Conservation (phyloP, 2,113 vertebrate genomes). For the Empidonax alnorum region DNA sequence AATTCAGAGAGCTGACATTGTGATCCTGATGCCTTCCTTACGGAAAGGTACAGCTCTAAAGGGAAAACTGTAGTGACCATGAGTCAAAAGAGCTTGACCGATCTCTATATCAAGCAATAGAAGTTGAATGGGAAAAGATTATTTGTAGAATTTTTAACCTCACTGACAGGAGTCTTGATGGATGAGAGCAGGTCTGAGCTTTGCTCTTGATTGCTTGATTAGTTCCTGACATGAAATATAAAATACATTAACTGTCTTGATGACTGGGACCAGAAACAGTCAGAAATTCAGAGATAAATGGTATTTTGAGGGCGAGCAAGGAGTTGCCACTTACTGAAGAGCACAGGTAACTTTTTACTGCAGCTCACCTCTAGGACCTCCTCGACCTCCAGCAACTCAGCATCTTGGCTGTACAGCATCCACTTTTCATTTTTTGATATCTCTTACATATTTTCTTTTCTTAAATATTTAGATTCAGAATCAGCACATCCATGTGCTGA, state of each 20-base stretch:
- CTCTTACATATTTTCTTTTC: neutral
- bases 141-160: neutral
- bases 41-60: neutral
- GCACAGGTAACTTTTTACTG: neutral
- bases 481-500: neutral
- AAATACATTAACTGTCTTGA: neutral
- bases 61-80: neutral
- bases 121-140: neutral
- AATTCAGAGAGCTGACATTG: neutral
- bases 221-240: neutral
- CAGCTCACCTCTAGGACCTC: neutral
- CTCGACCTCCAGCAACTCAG: neutral
- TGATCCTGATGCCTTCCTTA: neutral
- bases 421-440: neutral
- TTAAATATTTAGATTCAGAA: neutral
- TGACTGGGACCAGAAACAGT: neutral
- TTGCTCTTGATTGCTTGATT: neutral
- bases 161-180: neutral
- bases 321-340: neutral
- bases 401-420: neutral
- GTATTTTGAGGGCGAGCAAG: neutral
- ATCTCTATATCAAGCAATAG: neutral
- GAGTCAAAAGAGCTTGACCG: neutral
- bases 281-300: neutral
- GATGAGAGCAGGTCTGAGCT: neutral